Conservation (phyloP, 1,140 invertebrate genomes). For the Apis cerana region DNA sequence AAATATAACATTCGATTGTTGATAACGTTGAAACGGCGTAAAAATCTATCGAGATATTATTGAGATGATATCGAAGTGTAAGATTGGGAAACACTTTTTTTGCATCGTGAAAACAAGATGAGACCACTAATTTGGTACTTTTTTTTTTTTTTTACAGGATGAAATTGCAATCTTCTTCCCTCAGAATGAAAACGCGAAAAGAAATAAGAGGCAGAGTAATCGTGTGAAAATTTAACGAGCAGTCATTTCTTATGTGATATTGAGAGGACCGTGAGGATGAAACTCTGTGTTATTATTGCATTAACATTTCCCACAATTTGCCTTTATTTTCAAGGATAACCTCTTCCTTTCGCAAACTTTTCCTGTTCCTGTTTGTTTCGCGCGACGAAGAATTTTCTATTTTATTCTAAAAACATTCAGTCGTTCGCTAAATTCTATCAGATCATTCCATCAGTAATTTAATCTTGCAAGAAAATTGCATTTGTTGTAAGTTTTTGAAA, state of each 20-base stretch:
- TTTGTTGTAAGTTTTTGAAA: too few relatives aligned
- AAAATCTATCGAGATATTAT: too few relatives aligned
- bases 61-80: too few relatives aligned
- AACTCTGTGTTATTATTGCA: not conserved
- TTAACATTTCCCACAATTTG: not conserved
- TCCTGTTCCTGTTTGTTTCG: not conserved
- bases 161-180: too few relatives aligned
- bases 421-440: not conserved
- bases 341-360: slow-evolving; percentile 13
- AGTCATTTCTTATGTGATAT: slow-evolving; percentile 5
- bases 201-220: not conserved
- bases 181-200: too few relatives aligned
- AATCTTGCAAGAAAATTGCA: too few relatives aligned
- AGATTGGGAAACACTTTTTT: too few relatives aligned
- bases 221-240: not conserved
- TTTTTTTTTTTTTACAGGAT: too few relatives aligned
- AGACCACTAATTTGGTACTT: too few relatives aligned
- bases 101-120: too few relatives aligned
- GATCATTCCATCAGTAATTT: not conserved
- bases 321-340: slow-evolving; percentile 3
- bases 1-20: too few relatives aligned
- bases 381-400: not conserved
- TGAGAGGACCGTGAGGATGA: not conserved
- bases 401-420: not conserved
- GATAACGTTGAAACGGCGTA: too few relatives aligned